Evolutionary conservation across 2,888 invertebrate species (phyloP).

Genomic region (Plebejus argus): DNA sequence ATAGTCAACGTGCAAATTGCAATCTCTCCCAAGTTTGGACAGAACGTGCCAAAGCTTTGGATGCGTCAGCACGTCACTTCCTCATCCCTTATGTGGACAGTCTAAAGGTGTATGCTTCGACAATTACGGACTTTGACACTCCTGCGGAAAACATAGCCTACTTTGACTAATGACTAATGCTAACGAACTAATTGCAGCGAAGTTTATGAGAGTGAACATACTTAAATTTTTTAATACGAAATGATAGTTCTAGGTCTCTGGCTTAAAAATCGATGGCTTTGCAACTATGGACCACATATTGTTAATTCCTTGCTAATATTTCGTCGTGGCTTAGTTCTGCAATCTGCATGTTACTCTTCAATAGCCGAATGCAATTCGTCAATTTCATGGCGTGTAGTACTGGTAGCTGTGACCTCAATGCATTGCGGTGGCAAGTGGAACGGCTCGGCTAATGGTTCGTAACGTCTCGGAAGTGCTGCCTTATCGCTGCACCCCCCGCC

Average conservation of each 20-base stretch:
- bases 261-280: neutral
- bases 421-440: slow-evolving; percentile 15
- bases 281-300: neutral
- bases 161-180: slow-evolving; percentile 17
- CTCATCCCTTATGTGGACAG: neutral
- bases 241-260: neutral
- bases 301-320: neutral
- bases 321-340: neutral
- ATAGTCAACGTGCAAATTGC: neutral
- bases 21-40: neutral
- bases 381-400: neutral
- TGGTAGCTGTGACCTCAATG: slow-evolving; percentile 15
- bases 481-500: slow-evolving; percentile 52
- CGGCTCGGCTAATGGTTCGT: slow-evolving; percentile 64
- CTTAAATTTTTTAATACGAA: neutral
- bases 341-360: neutral
- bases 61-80: neutral
- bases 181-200: neutral
- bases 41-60: slow-evolving; percentile 9
- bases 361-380: neutral
- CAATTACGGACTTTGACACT: slow-evolving; percentile 12
- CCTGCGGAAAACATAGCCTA: slow-evolving; percentile 21
- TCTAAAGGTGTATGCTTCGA: slow-evolving; percentile 5
- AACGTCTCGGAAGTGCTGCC: slow-evolving; percentile 68
- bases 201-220: neutral